Evolutionary conservation across 2,888 invertebrate species (phyloP).

Genomic region (Odontothrips loti): DNA sequence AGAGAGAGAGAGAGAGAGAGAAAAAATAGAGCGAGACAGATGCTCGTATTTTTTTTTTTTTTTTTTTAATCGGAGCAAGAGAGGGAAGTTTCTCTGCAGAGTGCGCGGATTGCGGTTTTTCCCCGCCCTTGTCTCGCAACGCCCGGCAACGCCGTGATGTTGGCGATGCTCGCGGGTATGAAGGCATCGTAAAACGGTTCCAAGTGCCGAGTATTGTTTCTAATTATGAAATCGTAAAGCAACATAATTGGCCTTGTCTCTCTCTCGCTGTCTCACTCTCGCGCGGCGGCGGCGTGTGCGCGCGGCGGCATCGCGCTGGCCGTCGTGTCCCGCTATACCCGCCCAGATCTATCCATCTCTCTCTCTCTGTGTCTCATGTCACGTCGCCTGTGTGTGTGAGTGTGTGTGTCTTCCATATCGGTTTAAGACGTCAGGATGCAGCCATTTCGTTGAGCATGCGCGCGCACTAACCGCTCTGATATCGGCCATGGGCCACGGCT

Average conservation of each 20-base stretch:
- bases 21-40: too few species aligned
- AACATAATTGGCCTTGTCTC: constrained; percentile 10
- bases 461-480: background rate
- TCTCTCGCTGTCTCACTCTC: background rate
- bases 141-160: background rate
- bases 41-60: too few species aligned
- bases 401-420: background rate
- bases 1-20: too few species aligned
- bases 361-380: background rate
- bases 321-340: too few species aligned
- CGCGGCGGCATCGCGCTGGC: background rate
- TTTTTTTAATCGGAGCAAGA: too few species aligned
- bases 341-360: too few species aligned
- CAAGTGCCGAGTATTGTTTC: constrained; percentile 22
- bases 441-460: background rate
- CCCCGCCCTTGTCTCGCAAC: background rate
- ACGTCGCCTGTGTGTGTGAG: background rate
- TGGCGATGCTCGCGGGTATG: background rate
- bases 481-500: background rate
- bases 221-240: constrained; percentile 25
- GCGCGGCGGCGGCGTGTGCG: background rate
- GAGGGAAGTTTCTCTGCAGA: background rate
- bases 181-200: background rate
- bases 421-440: background rate
- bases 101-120: background rate